A percentile compares a stretch with the other conserved stretches of the same genome.
Conservation (phyloP, 1,140 invertebrate genomes). For the Lordiphosa mommai region DNA sequence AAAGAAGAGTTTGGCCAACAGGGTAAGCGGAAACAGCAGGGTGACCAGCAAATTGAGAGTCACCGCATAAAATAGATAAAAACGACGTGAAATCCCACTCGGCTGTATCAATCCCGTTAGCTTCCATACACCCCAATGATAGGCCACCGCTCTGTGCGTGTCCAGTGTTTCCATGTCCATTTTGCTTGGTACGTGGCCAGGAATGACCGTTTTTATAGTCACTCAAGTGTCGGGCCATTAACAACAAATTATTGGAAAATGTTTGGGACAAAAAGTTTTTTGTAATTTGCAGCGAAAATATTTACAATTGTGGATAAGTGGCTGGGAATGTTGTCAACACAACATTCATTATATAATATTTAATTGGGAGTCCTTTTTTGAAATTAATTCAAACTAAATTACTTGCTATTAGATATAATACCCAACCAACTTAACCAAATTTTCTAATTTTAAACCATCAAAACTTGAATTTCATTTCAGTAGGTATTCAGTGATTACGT, state of each 20-base stretch:
- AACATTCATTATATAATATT: too few relatives aligned
- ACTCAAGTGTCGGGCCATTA: too few relatives aligned
- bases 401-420: too few relatives aligned
- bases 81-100: not conserved
- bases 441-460: too few relatives aligned
- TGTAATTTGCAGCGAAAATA: not conserved
- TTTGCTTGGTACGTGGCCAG: not conserved
- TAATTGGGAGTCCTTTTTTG: not conserved
- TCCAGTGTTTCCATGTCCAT: constrained; percentile 5
- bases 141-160: constrained; percentile 45
- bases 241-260: not conserved
- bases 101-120: constrained; percentile 46
- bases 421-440: too few relatives aligned
- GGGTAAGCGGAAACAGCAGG: constrained; percentile 55
- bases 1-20: constrained; percentile 45
- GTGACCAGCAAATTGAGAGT: constrained; percentile 50
- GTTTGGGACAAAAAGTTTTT: too few relatives aligned
- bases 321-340: constrained; percentile 10
- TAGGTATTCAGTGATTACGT: too few relatives aligned
- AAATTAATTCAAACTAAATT: too few relatives aligned
- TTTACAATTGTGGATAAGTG: not conserved
- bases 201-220: too few relatives aligned
- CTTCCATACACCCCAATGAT: constrained; percentile 63
- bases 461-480: too few relatives aligned
- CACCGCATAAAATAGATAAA: constrained; percentile 26